Percentiles rank a stretch among this genome's conserved stretches.
These are phyloP conservation scores for Aurelia coerulea DNA, from an alignment of 30 jellyfish, hydroid and myxozoan species.

Conservation along the genomic window DNA sequence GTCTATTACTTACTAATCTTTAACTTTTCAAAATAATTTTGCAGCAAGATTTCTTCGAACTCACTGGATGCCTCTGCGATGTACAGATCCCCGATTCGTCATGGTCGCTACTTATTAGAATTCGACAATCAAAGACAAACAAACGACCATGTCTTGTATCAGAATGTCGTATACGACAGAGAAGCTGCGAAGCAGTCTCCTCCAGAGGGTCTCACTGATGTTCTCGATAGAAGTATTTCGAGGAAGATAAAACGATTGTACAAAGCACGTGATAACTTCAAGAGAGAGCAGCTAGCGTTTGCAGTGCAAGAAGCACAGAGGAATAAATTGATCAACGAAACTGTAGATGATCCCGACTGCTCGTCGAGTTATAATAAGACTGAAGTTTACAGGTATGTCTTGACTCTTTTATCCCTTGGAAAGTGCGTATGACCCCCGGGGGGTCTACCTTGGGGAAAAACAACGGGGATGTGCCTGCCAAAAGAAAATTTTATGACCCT, in stretches of 20 bases:
- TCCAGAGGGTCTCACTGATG: constrained; percentile 29
- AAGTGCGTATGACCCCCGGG: no score
- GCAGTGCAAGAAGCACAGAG: neutral
- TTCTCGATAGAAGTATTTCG: constrained; percentile 30
- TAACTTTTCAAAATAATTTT: neutral
- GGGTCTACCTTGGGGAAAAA: no score
- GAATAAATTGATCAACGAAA: constrained; percentile 8
- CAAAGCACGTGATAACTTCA: constrained; percentile 4
- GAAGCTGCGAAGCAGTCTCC: constrained; percentile 18
- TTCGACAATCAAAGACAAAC: constrained; percentile 38
- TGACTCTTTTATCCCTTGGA: neutral
- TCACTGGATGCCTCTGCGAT: constrained; percentile 14
- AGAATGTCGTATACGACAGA: constrained; percentile 26
- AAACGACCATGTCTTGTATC: constrained; percentile 12
- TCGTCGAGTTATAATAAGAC: constrained; percentile 61
- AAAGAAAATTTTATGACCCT: no score
- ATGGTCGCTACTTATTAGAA: constrained; percentile 65
- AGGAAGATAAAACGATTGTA: constrained; percentile 23
- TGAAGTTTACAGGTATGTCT: constrained; percentile 61
- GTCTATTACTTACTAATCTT: no score
- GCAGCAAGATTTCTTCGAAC: constrained; percentile 20
- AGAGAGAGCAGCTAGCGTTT: neutral
- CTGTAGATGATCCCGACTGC: constrained; percentile 53
- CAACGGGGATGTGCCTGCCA: no score
- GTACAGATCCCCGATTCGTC: constrained; percentile 47